Evolutionary conservation across 92 coral and sea anemone species (phyloP).

Genomic region (Paramuricea clavata): DNA sequence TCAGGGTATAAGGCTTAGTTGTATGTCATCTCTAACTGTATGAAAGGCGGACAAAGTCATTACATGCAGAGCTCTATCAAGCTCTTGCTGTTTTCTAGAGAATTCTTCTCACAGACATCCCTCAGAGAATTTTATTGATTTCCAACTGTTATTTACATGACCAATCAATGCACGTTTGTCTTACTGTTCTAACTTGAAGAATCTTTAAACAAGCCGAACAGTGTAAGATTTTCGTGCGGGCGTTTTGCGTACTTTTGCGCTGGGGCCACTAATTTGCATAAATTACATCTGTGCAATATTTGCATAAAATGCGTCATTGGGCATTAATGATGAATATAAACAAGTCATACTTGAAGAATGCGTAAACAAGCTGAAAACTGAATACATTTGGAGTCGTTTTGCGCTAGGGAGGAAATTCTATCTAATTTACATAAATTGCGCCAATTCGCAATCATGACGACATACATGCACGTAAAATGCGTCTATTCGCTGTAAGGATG

Average conservation of each 20-base stretch:
- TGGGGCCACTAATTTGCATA: not conserved
- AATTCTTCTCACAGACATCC: not conserved
- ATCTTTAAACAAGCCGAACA: conserved; percentile 3
- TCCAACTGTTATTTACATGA: conserved; percentile 41
- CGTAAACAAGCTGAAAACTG: not conserved
- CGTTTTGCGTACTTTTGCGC: too few species aligned
- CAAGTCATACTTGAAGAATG: not conserved
- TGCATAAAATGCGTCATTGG: too few species aligned
- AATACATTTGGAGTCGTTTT: not conserved
- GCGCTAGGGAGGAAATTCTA: not conserved
- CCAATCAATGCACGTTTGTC: conserved; percentile 5
- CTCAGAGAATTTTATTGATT: conserved; percentile 22
- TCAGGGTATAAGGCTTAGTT: not conserved
- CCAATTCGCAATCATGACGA: not conserved
- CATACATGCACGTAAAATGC: too few species aligned
- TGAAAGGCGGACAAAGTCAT: conserved; percentile 21
- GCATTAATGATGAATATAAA: too few species aligned
- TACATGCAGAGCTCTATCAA: conserved; percentile 2
- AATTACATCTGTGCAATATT: not conserved
- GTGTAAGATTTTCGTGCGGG: too few species aligned
- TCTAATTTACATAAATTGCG: not conserved
- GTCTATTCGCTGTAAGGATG: too few species aligned
- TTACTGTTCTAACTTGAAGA: conserved; percentile 1
- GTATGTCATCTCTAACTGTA: not conserved
- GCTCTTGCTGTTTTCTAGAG: not conserved